These are phyloP conservation scores for Phalacrocorax brasilianus DNA, from an alignment of 2,113 vertebrate genomes.

Conservation along the genomic window DNA sequence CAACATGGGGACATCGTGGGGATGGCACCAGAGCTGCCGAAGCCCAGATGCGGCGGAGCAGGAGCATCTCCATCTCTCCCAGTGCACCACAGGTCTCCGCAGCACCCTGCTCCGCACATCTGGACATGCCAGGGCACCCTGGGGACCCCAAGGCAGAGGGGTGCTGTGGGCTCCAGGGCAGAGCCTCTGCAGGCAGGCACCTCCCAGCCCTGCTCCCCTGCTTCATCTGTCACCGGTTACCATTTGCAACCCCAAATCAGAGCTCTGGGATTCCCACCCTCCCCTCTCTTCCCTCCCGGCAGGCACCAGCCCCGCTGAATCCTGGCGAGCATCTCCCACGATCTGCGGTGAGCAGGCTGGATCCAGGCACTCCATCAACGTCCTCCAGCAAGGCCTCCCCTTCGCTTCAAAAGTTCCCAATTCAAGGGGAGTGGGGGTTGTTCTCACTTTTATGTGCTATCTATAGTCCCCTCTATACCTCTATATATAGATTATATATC, in stretches of 20 bases:
- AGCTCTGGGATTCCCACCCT: not conserved
- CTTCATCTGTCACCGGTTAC: not conserved
- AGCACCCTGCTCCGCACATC: not conserved
- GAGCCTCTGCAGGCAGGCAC: not conserved
- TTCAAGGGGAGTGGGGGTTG: not conserved
- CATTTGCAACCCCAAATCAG: not conserved
- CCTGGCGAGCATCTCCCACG: not conserved
- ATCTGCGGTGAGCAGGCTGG: not conserved
- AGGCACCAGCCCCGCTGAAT: not conserved
- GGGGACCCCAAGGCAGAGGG: not conserved
- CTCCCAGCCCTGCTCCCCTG: not conserved
- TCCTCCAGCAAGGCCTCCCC: not conserved
- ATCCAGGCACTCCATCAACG: not conserved
- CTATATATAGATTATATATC: constrained; percentile 45
- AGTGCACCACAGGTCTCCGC: accelerated
- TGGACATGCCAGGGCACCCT: not conserved
- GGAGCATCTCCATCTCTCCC: not conserved
- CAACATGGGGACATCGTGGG: accelerated
- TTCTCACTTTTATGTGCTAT: constrained; percentile 1
- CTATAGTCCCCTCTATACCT: constrained; percentile 30
- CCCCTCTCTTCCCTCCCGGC: not conserved
- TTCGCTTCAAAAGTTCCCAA: not conserved
- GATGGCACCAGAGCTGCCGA: not conserved
- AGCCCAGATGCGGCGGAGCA: not conserved
- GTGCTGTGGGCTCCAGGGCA: not conserved